Evolutionary conservation across 2,888 invertebrate genomes (phyloP).

Genomic region (Oxycera nigricornis): DNA sequence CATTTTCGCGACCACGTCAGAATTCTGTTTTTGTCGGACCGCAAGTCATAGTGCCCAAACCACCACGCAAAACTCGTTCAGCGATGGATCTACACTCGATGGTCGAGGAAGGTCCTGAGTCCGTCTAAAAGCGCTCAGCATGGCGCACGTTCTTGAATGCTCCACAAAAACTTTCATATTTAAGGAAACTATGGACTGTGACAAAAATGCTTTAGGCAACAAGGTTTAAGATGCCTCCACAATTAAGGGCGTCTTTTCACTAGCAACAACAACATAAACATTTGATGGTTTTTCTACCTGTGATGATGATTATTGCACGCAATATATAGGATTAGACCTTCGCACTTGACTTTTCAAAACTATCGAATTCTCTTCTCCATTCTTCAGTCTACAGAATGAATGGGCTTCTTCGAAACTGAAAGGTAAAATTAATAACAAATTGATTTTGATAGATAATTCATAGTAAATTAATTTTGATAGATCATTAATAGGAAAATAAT

Average conservation of each 20-base stretch:
- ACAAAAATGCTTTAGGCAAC: constrained; percentile 4
- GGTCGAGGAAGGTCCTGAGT: constrained; percentile 57
- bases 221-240: not conserved
- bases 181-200: constrained; percentile 30
- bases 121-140: constrained; percentile 37
- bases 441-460: no score
- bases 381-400: no score
- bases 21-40: constrained; percentile 87
- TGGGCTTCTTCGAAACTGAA: no score
- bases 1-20: constrained; percentile 68
- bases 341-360: constrained; percentile 1
- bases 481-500: no score
- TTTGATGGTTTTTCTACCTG: not conserved
- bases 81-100: constrained; percentile 85
- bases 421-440: no score
- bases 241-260: not conserved
- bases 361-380: no score
- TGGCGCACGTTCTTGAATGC: no score
- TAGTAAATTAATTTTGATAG: no score
- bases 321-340: constrained; percentile 1
- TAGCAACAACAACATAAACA: not conserved
- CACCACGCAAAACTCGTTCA: constrained; percentile 80
- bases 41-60: constrained; percentile 71
- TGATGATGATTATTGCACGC: constrained; percentile 13
- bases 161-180: not conserved